Percentiles rank a stretch among this genome's conserved stretches.
Conservation (phyloP, 2,113 vertebrate species). For the Pelecanoides urinatrix region DNA sequence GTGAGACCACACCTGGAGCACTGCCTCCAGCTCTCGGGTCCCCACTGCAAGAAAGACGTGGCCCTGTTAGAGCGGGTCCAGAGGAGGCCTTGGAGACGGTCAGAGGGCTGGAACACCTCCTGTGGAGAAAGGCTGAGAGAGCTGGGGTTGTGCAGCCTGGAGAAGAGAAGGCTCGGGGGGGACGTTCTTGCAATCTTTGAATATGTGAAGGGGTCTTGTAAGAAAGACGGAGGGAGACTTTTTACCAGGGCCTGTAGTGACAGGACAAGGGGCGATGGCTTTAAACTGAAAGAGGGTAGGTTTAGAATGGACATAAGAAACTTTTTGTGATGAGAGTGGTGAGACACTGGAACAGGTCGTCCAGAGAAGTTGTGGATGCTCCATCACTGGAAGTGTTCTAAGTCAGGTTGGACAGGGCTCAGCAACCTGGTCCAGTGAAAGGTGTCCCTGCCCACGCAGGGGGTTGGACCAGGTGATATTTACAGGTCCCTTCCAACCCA, state of each 20-base stretch:
- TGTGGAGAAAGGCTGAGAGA: neutral
- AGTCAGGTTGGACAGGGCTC: accelerated
- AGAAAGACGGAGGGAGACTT: neutral
- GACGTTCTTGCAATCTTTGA: neutral
- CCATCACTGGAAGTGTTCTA: neutral
- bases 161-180: neutral
- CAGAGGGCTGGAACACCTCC: neutral
- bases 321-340: accelerated
- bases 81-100: neutral
- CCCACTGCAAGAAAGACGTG: neutral
- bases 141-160: neutral
- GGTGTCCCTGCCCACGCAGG: neutral
- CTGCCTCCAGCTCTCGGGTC: neutral
- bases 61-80: neutral
- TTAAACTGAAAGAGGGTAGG: neutral
- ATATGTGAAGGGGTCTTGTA: neutral
- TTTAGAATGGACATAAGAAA: neutral
- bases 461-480: neutral
- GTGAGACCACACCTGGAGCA: neutral
- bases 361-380: neutral
- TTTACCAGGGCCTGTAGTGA: neutral
- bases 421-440: accelerated
- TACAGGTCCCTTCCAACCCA: neutral
- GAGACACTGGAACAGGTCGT: accelerated
- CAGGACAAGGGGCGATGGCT: neutral